Conservation (phyloP, 2,113 vertebrate species). For the Callospermophilus lateralis region DNA sequence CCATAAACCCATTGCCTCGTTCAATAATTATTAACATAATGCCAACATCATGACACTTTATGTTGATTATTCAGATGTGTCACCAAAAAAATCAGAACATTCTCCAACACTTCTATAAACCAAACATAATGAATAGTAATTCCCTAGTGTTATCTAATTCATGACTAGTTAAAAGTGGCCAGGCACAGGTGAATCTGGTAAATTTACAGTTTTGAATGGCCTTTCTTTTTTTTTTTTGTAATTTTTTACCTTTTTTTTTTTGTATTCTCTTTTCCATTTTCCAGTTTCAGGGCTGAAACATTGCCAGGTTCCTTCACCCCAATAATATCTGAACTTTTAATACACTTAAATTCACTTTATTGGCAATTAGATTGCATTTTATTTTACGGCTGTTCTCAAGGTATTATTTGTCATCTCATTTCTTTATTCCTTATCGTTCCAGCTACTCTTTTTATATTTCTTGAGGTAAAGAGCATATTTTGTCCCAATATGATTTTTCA, state of each 20-base stretch:
- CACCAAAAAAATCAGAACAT: neutral
- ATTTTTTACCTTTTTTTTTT: neutral
- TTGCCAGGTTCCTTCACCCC: neutral
- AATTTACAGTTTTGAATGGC: neutral
- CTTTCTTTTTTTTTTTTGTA: slow-evolving; percentile 33
- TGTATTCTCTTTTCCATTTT: slow-evolving; percentile 18
- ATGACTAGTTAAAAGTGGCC: neutral
- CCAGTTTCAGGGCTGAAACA: slow-evolving; percentile 1
- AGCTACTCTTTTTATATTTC: slow-evolving; percentile 40
- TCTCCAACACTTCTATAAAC: neutral
- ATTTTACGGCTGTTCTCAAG: slow-evolving; percentile 22
- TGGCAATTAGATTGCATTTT: slow-evolving; percentile 30
- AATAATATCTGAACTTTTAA: slow-evolving; percentile 8
- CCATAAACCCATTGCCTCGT: neutral
- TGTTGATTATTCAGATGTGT: slow-evolving; percentile 27
- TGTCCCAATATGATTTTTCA: slow-evolving; percentile 43
- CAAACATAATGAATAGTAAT: neutral
- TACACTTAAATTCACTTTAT: neutral
- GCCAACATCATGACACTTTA: slow-evolving; percentile 27
- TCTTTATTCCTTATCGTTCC: slow-evolving; percentile 53
- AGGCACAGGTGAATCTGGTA: neutral
- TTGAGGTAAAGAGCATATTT: slow-evolving; percentile 1
- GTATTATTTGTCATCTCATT: slow-evolving; percentile 50
- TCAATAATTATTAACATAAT: slow-evolving; percentile 32
- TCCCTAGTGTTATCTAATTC: neutral